Evolutionary conservation across 2,797 vertebrate species (phyloP).

Genomic region (Pangasius djambal): DNA sequence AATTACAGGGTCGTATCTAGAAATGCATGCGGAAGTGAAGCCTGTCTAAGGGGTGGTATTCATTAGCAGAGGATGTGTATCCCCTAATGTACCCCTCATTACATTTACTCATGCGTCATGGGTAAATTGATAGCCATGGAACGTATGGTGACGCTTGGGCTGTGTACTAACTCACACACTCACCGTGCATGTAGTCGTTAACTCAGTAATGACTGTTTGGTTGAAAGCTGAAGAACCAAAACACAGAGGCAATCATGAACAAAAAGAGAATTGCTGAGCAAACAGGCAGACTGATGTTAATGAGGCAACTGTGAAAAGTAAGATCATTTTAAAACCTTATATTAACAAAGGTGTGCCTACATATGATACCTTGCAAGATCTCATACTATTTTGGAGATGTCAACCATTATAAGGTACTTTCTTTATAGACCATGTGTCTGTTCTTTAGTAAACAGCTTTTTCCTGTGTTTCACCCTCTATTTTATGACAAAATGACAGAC

Average conservation of each 20-base stretch:
- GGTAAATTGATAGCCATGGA: conserved; percentile 27
- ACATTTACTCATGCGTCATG: conserved; percentile 19
- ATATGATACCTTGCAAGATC: conserved; percentile 1
- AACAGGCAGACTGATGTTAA: conserved; percentile 9
- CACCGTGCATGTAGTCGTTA: conserved; percentile 25
- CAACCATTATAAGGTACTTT: background rate
- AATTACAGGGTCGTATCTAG: conserved; percentile 78
- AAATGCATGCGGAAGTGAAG: conserved; percentile 72
- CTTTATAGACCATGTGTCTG: background rate
- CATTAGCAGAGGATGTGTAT: conserved; percentile 49
- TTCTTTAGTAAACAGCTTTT: background rate
- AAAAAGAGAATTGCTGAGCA: conserved; percentile 17
- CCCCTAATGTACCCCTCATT: conserved; percentile 9
- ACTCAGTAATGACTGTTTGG: conserved; percentile 40
- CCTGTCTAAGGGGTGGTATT: conserved; percentile 65
- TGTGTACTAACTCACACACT: conserved; percentile 21
- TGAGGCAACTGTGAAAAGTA: conserved; percentile 11
- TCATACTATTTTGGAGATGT: background rate
- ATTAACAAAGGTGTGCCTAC: conserved; percentile 12
- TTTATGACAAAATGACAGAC: background rate
- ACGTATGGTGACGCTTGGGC: background rate
- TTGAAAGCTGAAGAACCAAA: conserved; percentile 1
- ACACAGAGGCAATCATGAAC: background rate
- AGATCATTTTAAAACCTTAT: background rate
- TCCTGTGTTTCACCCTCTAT: background rate